Percentiles rank a stretch among this genome's conserved stretches.
Evolutionary conservation across 2,113 vertebrate species (phyloP).

Genomic region (Trichechus manatus): DNA sequence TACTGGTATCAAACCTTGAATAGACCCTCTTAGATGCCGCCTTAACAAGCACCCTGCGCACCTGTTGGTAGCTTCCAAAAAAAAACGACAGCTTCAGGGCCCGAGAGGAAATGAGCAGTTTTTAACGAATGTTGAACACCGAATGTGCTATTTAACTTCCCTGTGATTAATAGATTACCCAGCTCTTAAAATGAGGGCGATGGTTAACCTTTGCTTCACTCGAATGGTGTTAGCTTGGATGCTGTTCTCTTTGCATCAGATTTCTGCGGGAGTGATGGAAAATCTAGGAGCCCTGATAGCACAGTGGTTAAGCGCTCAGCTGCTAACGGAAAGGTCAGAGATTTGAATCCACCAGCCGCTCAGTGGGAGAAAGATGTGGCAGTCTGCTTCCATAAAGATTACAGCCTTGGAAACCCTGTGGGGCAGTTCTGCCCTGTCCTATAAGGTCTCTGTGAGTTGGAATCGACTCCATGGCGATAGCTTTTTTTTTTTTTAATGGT

Average conservation of each 20-base stretch:
- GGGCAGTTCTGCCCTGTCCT: neutral
- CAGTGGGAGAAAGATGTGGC: no score
- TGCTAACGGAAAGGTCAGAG: no score
- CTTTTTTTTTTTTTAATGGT: neutral
- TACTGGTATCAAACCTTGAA: neutral
- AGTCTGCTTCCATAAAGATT: neutral
- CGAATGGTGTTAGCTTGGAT: neutral
- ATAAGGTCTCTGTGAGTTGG: no score
- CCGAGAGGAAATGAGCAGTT: neutral
- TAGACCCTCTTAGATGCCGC: neutral
- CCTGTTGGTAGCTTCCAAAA: slow-evolving; percentile 3
- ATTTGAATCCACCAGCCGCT: no score
- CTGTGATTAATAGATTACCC: neutral
- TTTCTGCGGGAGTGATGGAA: neutral
- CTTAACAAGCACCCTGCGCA: neutral
- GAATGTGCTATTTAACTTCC: neutral
- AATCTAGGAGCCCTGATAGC: no score
- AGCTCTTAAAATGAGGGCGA: neutral
- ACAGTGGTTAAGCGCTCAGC: no score
- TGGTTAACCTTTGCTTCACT: neutral
- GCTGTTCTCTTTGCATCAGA: neutral
- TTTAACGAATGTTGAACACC: neutral
- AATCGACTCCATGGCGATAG: no score
- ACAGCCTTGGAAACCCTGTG: neutral
- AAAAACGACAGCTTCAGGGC: neutral